Base-by-base conservation (phyloP, 2,113 vertebrate species). In the Megaleporinus macrocephalus region DNA sequence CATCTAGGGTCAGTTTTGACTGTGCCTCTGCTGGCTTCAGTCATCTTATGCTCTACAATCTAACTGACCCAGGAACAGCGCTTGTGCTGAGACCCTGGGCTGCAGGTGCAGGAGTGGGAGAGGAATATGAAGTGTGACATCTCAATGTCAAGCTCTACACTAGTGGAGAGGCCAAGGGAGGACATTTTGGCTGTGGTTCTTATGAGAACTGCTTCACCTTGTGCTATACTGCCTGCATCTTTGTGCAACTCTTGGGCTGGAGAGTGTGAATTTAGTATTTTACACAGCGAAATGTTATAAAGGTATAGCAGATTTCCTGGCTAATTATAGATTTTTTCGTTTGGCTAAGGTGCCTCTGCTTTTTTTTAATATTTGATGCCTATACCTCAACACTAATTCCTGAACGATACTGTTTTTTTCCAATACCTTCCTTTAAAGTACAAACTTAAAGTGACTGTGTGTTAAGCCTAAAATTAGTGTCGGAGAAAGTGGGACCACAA, bases 61-160 rank as follows among this genome's bases (percentile, higher is more conserved):
- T 69, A 30, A 70, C 73, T 49, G 73, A 57, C 55, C 30, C 65
- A 70, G 73, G 47, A 69, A 44, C 55, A 70, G 33, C 57, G 26
- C 62, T 16, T 47, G 18, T 9, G 27, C 66, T 70, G 51, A 61
- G 63, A 69, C 75, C 65, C 65, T 30, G 24, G 41, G 66, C 65
- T 76, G 63, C 80, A 76, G 80, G 41, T 76, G 65, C 73, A 76
- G 36, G 24, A 59, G 26, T 76, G 36, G 80, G 24, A 82, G 80
- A 76, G 44, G 51, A 70, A 82, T 62, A 76, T 82, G 73, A 76
- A 69, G 65, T 76, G 63, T 82, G 80, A 82, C 73, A 82, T 82
- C 73, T 70, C 73, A 76, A 61, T 76, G 63, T 69, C 80, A 76
- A n/a, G 36, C 49, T 70, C 73, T 70, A 47, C 53, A 61, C 51